These are phyloP conservation scores for Drosophila albomicans DNA, from an alignment of 1,140 invertebrate genomes.

Conservation along the genomic window DNA sequence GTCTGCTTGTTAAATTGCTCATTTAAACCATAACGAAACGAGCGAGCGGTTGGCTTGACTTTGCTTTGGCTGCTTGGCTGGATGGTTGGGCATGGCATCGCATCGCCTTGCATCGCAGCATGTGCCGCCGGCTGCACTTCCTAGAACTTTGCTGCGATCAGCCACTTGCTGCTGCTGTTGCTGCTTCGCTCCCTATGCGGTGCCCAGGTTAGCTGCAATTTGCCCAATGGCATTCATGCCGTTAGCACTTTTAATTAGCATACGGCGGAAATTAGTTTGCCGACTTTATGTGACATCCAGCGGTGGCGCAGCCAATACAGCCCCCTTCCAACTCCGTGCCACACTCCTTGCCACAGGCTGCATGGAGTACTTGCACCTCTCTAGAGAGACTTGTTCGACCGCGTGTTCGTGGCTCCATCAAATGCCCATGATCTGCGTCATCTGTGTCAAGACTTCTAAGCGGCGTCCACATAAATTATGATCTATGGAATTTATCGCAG, in stretches of 20 bases:
- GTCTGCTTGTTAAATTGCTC: constrained; percentile 82
- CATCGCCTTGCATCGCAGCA: constrained; percentile 39
- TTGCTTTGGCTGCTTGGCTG: constrained; percentile 9
- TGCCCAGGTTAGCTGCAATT: constrained; percentile 58
- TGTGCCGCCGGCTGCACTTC: constrained; percentile 64
- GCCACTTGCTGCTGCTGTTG: constrained; percentile 49
- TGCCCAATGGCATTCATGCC: constrained; percentile 67
- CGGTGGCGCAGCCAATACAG: constrained; percentile 18
- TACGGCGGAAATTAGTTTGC: constrained; percentile 71
- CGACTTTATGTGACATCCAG: constrained; percentile 50
- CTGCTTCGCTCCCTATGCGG: not conserved
- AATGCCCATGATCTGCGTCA: constrained; percentile 60
- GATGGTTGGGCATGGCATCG: constrained; percentile 28
- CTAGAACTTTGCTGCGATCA: constrained; percentile 59
- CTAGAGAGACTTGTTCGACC: not conserved
- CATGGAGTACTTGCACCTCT: not conserved
- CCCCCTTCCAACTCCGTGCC: constrained; percentile 12
- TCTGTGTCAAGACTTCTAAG: constrained; percentile 43
- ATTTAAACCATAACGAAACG: constrained; percentile 81
- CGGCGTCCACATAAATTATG: constrained; percentile 71
- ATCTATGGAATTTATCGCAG: constrained; percentile 71
- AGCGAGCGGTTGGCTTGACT: constrained; percentile 18
- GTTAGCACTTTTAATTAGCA: constrained; percentile 79
- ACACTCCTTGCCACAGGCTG: too few relatives aligned
- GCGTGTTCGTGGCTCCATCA: constrained; percentile 30